Evolutionary conservation across 2,888 invertebrate species (phyloP), one percentile per base, ranked within the genome.

Genomic region (Noctua janthina): DNA sequence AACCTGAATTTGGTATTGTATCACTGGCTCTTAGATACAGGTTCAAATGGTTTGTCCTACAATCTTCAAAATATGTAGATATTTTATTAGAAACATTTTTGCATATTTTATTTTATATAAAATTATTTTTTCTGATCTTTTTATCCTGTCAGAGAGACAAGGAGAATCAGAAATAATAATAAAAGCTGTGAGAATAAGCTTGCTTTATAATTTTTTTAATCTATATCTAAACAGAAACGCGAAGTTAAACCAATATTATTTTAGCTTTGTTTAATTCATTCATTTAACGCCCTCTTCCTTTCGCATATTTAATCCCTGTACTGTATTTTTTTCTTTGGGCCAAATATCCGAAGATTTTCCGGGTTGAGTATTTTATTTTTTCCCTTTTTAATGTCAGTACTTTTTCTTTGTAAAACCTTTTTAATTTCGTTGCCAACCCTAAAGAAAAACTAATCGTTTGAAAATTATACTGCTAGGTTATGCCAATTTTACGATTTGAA

Each of bases 401-500:
- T n/a, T 77, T 69, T 78, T 66, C 23, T 76, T 51, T 0, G 20
- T 62, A 17, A 62, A 51, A 56, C 7, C 17, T 73, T 54, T 73
- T 71, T 56, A 72, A 73, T 78, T 81, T 66, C 43, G 15, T n/a
- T 67, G 76, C n/a, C 84, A 87, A 59, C 87, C 86, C 87, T 87
- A 70, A 67, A 39, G 10, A 59, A 84, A 83, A 90, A 81, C 84
- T 88, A 89, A 90, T 91, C 85, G 86, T 87, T 85, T 79, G 87
- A 88, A 89, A 91, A 87, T 88, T 83, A 90, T 85, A 90, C 81
- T 83, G 85, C 80, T 80, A 86, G 85, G 89, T 89, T 88, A 91
- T 88, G 89, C 81, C 85, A 83, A 85, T 89, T 92, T 92, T 89
- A 91, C 88, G 90, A 90, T 84, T 85, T 83, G 73, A 73, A 83